Percentiles rank a stretch among this genome's conserved stretches.
Conservation (phyloP, 92 coral and sea anemone species). For the Phenganax subtilis region DNA sequence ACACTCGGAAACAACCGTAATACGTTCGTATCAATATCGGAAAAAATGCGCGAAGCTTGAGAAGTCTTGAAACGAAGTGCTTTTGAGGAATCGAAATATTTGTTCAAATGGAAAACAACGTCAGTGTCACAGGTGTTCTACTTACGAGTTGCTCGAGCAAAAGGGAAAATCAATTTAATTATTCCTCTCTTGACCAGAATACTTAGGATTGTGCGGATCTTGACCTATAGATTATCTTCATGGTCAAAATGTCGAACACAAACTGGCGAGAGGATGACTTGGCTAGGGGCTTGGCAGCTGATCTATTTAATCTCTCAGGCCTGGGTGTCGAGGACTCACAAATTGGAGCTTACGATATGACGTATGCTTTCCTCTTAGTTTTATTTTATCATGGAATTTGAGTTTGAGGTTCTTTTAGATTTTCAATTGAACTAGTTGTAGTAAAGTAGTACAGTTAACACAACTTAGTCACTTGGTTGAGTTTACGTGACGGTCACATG, state of each 20-base stretch:
- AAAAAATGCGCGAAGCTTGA: not conserved
- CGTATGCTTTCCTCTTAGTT: constrained; percentile 47
- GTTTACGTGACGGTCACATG: too few relatives aligned
- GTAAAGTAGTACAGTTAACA: too few relatives aligned
- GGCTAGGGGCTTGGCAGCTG: constrained; percentile 79
- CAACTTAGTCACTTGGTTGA: too few relatives aligned
- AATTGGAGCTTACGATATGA: constrained; percentile 82
- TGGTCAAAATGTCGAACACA: constrained; percentile 46
- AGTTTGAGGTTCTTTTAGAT: not conserved
- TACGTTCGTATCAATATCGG: constrained; percentile 2
- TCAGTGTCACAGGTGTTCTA: constrained; percentile 7
- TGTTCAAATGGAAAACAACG: constrained; percentile 1
- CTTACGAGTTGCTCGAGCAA: not conserved
- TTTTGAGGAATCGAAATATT: not conserved
- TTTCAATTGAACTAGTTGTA: not conserved
- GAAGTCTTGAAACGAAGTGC: constrained; percentile 4
- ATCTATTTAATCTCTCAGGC: constrained; percentile 85
- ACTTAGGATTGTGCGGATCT: constrained; percentile 1
- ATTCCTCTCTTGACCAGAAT: not conserved
- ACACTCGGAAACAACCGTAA: not conserved
- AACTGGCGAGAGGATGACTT: constrained; percentile 87
- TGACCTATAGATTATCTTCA: not conserved
- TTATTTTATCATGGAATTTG: constrained; percentile 3
- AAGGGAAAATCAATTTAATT: not conserved
- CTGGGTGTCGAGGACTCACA: constrained; percentile 83